Evolutionary conservation across 2,888 invertebrate genomes (phyloP), one percentile per base, ranked within the genome.

Genomic region (Lysandra coridon): DNA sequence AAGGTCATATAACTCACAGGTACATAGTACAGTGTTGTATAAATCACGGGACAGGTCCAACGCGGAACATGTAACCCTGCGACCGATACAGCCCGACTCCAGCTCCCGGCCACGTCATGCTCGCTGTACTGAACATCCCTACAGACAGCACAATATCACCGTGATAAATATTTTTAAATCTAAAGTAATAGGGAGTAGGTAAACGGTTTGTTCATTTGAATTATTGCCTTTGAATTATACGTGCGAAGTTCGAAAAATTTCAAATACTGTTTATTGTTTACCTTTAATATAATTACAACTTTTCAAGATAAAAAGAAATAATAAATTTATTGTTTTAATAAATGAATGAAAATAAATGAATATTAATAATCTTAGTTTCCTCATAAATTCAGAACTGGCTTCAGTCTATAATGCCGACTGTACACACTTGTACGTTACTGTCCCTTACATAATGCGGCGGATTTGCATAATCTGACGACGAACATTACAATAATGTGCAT

Each of bases 391-490:
- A 49, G 10, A 49, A 49, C 49, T 49, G 49, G 10, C 49, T 1
- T 10, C 49, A 49, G 49, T 49, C 12, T 17, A 17, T 37, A 14
- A 33, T 37, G 14, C 69, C 1, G 69, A 23, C 69, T 14, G 69
- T 69, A 69, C 64, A 69, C 30, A 17, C 57, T 14, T 57, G 57
- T 17, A 69, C 69, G 69, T 69, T 69, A 69, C 69, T 37, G 69
- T 14, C 69, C 69, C 33, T 33, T 69, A 69, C 69, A 69, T 69
- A 69, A 69, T 37, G 69, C 69, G 33, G 33, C 14, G 33, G 3
- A 64, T 69, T 69, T 69, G 33, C 69, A 69, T 69, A 69, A 69
- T 69, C 69, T 37, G 33, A 37, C 69, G 69, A 33, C 33, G 14
- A 69, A 14, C 33, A 37, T 69, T 69, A 14, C 33, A 37, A 33